Conservation (phyloP, 2,888 invertebrate genomes). For the Parnassius mnemosyne region DNA sequence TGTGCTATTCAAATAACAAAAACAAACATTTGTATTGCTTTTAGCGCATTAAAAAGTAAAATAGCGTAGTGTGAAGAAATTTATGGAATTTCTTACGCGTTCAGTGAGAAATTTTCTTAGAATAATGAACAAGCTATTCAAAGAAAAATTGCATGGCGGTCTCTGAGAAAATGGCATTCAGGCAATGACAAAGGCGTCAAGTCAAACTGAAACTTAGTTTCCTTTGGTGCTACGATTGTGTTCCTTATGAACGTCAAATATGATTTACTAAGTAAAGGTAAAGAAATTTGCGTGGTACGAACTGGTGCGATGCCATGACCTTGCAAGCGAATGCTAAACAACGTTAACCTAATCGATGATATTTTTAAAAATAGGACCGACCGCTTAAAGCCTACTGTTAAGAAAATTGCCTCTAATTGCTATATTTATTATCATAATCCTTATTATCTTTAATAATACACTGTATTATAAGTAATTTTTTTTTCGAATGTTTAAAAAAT, state of each 20-base stretch:
- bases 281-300: constrained; percentile 64
- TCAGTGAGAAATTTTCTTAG: constrained; percentile 11
- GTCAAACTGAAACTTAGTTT: constrained; percentile 21
- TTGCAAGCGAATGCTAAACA: constrained; percentile 54
- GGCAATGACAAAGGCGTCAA: constrained; percentile 15
- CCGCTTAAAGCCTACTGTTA: constrained; percentile 18
- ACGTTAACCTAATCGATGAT: constrained; percentile 51
- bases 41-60: background rate
- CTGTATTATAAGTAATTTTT: background rate
- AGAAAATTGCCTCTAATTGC: constrained; percentile 17
- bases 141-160: constrained; percentile 19
- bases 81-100: constrained; percentile 3
- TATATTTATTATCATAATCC: constrained; percentile 7
- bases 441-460: constrained; percentile 17
- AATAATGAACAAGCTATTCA: constrained; percentile 15
- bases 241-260: constrained; percentile 29
- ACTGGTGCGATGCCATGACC: constrained; percentile 74
- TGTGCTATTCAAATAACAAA: background rate
- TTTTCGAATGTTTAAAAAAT: no score
- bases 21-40: background rate
- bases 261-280: constrained; percentile 31
- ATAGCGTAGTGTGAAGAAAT: background rate
- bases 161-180: constrained; percentile 16
- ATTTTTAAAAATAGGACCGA: constrained; percentile 47
- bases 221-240: constrained; percentile 28